Base-by-base conservation (phyloP, 1,140 invertebrate species). In the Cotesia chilonis region DNA sequence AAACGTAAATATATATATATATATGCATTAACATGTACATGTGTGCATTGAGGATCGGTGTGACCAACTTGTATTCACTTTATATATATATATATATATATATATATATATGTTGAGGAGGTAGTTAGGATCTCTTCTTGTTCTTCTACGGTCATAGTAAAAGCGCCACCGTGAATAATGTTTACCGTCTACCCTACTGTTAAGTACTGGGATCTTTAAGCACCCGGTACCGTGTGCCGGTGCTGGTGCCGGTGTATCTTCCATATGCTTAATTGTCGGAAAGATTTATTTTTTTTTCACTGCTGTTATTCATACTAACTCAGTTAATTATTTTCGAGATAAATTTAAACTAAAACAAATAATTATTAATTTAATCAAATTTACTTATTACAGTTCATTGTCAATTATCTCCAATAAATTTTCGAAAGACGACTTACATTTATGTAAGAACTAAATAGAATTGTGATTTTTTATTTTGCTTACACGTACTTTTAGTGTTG, bases 211-310 rank as follows among this genome's bases (percentile, higher is more conserved):
- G 57, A 17, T 38, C 68, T 70, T 63, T 70, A 70, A 60, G 55
- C 55, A 70, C 68, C 55, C 9, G 14, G 28, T 28, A 28, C 28
- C 28, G 28, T 28, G 28, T 28, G 28, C 28, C 3, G 28, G 28
- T 28, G 28, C 28, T 28, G 28, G 28, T 28, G 28, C 28, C 28
- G 28, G 36, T 12, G 47, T 61, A 51, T 59, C 51, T 70, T 70
- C 57, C 68, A 70, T 70, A 70, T 70, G 68, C 57, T 70, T 70
- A 57, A 70, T 70, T 70, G 68, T 70, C 68, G 17, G 38, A 10
- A 61, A 70, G 68, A 70, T 70, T 61, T 61, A 61, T 70, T 70
- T 70, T 70, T 47, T 28, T 35, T 41, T 70, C 35, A 17, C 57
- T 47, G 3, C 35, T 41, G 3, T n/a, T 41, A 17, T 35, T 47